Base-by-base conservation (phyloP, 2,888 invertebrate genomes). In the Aphodius granarius region DNA sequence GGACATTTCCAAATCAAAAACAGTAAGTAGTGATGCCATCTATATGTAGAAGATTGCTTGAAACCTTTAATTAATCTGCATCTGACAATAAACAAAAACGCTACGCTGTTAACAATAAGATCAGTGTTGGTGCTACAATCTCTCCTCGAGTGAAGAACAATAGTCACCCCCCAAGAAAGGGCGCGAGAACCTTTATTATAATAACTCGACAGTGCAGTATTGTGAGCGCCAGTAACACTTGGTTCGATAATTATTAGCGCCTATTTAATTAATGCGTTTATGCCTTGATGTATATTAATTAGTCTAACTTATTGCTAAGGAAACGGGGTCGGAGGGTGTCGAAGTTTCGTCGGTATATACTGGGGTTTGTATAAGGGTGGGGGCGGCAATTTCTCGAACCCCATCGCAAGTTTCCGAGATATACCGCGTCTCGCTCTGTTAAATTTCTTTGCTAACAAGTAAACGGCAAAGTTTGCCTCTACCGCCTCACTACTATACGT, bases 271-370 rank as follows among this genome's bases (percentile, higher is more conserved):
- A 87, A 87, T 87, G 85, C 86, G 85, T 86, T 85, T 85, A 86
- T 86, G 86, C 85, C 84, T 86, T 86, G 86, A 86, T 87, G 86
- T 87, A 86, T 86, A 87, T 87, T 87, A 87, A 87, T 87, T 87
- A 86, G 86, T 80, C 83, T 85, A 86, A 85, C 84, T 86, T 86
- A 86, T 86, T 85, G 84, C 83, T 83, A 79, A 78, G 79, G 80
- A 81, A 79, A 78, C 78, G 78, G 16, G 66, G 21, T 63, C 70
- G 63, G 63, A 20, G 71, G 23, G 23, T 19, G 19, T 63, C 20
- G 18, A 66, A 62, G n/a, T 64, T 22, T n/a, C n/a, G n/a, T n/a
- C n/a, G n/a, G n/a, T n/a, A n/a, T n/a, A 43, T 21, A 21, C 19
- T n/a, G 62, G 16, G 18, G 16, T 17, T 62, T 13, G 16, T 9